phyloP scores from a whole-genome alignment of 2,888 invertebrate species.

The Octonoba sinensis region DNA sequence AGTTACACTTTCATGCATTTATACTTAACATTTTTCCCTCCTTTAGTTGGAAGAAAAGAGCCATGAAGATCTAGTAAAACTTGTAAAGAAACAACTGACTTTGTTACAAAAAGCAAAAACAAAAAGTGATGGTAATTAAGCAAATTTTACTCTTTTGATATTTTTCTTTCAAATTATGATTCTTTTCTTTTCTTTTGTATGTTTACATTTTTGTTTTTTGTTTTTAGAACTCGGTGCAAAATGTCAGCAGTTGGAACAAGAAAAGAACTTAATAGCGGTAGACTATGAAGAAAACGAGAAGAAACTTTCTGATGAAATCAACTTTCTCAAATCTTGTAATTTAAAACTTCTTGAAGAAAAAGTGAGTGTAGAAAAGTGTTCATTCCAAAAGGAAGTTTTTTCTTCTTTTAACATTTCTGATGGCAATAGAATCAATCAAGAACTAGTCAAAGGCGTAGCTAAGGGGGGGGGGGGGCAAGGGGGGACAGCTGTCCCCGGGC shows the following conservation, averaged over 20 bases:
- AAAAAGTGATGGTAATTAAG: slow-evolving; percentile 70
- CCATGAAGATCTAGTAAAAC: slow-evolving; percentile 71
- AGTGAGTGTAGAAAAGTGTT: slow-evolving; percentile 6
- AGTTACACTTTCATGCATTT: no score
- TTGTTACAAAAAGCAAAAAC: slow-evolving; percentile 70
- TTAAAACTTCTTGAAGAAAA: slow-evolving; percentile 10
- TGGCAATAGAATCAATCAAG: neutral
- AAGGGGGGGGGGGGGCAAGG: no score
- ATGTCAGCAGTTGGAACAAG: slow-evolving; percentile 65
- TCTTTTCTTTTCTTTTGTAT: slow-evolving; percentile 1
- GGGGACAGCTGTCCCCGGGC: no score
- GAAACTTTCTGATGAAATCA: slow-evolving; percentile 67
- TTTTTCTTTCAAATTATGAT: neutral
- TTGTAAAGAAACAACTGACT: slow-evolving; percentile 71
- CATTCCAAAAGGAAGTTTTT: neutral
- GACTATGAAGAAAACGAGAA: slow-evolving; percentile 5
- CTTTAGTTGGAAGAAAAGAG: slow-evolving; percentile 70
- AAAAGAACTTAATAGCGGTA: slow-evolving; percentile 62
- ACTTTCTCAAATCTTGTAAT: slow-evolving; percentile 21
- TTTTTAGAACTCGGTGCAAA: slow-evolving; percentile 67
- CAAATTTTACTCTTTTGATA: neutral
- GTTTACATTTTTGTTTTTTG: slow-evolving; percentile 1
- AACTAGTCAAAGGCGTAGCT: no score
- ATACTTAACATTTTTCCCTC: neutral
- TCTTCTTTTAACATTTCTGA: neutral